Evolutionary conservation across 2,888 invertebrate species (phyloP), one percentile per base, ranked within the genome.

Genomic region (Pasiphila rectangulata): DNA sequence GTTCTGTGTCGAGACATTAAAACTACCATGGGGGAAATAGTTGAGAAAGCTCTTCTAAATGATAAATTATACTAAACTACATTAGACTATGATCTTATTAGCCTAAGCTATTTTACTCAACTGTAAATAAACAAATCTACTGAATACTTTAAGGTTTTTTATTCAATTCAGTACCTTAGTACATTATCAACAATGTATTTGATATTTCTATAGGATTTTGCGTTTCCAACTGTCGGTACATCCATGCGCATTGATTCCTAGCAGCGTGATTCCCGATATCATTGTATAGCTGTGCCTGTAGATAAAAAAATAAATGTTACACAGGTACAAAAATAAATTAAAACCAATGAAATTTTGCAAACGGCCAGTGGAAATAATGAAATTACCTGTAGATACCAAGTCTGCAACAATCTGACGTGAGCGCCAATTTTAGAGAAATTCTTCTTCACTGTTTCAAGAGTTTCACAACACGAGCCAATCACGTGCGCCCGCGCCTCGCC

Each of bases 221-320:
- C 59, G 92, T 91, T 74, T 95, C 94, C 38, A 96, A 85, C 57
- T 94, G 92, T 51, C 94, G 91, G 69, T 94, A 96, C 80, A 95
- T 94, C 68, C 94, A 92, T 0, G 97, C 94, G 71, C 93, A 94
- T 62, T 93, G 94, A 76, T 97, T 96, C 51, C 96, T 90, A 59
- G 95, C 93, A 0, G 90, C 84, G 7, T 90, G 88, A 66, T 92
- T 90, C 1, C 94, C 93, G 1, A 96, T 85, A 56, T 94, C 93
- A 65, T 97, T 91, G 66, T 94, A 95, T 0, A 95, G 84, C 57
- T 93, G 91, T 0, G 94, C 93, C 90, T 94, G 83, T n/a, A n/a
- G n/a, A n/a, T n/a, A n/a, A 61, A 90, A 90, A 41, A 35, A 44
- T 53, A 46, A 4, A 7, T 6, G 21, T 21, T 21, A 21, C 7